Evolutionary conservation across 2,888 invertebrate species (phyloP).

Genomic region (Allacma fusca): DNA sequence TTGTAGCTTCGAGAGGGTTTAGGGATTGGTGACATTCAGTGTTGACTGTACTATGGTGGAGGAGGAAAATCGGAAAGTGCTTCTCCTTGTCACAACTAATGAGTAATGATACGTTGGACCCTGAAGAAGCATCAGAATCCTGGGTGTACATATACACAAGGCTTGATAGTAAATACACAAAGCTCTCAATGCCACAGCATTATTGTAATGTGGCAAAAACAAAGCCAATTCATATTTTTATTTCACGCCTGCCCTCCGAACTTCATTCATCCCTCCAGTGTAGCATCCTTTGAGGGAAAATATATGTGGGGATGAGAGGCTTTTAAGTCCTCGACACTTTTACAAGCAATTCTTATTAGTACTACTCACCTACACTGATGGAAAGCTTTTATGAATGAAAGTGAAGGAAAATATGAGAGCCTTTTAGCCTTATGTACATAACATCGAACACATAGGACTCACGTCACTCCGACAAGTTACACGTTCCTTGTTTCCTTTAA

Average conservation of each 20-base stretch:
- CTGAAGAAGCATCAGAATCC: conserved; percentile 6
- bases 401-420: conserved; percentile 19
- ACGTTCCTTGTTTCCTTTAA: too few species aligned
- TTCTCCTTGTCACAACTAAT: conserved; percentile 46
- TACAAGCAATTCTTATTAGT: not conserved
- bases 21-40: too few species aligned
- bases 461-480: too few species aligned
- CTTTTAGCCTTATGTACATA: too few species aligned
- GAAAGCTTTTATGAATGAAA: conserved; percentile 43
- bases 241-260: conserved; percentile 15
- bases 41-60: not conserved
- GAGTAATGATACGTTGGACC: conserved; percentile 44
- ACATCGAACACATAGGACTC: too few species aligned
- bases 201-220: conserved; percentile 18
- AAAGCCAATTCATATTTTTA: conserved; percentile 35
- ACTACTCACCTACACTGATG: not conserved
- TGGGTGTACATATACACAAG: not conserved
- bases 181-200: not conserved
- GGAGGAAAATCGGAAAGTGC: conserved; percentile 38
- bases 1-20: too few species aligned
- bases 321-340: not conserved
- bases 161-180: too few species aligned
- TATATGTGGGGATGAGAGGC: not conserved
- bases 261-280: conserved; percentile 5
- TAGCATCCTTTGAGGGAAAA: not conserved